Conservation (phyloP, 2,888 invertebrate species). For the Xestia c-nigrum region DNA sequence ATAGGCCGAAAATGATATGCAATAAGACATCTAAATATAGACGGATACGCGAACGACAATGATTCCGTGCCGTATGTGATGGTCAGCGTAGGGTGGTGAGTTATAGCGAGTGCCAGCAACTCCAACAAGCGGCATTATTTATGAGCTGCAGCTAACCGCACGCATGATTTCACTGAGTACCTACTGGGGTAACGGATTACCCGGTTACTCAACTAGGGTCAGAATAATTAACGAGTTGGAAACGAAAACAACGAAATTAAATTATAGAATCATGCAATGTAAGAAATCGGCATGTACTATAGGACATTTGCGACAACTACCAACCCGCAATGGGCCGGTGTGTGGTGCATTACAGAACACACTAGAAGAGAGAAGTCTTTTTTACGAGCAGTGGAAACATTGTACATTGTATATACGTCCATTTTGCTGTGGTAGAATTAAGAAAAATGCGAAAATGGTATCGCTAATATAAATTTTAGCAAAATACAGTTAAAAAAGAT, state of each 20-base stretch:
- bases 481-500: neutral
- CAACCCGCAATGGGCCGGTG: neutral
- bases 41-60: conserved; percentile 1
- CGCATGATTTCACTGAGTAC: conserved; percentile 23
- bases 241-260: neutral
- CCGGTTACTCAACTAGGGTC: neutral
- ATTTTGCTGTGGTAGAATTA: neutral
- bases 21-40: neutral
- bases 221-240: neutral
- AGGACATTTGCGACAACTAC: neutral
- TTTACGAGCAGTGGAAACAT: neutral
- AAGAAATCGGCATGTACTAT: neutral
- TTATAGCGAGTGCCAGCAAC: conserved; percentile 33
- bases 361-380: neutral
- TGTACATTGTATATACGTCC: neutral
- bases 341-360: neutral
- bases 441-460: too few species aligned
- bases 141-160: conserved; percentile 45
- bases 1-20: neutral
- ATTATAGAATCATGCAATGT: neutral
- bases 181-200: conserved; percentile 12
- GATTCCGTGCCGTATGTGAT: conserved; percentile 55
- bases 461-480: too few species aligned
- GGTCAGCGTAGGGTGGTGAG: conserved; percentile 35
- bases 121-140: conserved; percentile 48